phyloP scores from a whole-genome alignment of 2,888 invertebrate genomes.

The Taphrorychus bicolor region DNA sequence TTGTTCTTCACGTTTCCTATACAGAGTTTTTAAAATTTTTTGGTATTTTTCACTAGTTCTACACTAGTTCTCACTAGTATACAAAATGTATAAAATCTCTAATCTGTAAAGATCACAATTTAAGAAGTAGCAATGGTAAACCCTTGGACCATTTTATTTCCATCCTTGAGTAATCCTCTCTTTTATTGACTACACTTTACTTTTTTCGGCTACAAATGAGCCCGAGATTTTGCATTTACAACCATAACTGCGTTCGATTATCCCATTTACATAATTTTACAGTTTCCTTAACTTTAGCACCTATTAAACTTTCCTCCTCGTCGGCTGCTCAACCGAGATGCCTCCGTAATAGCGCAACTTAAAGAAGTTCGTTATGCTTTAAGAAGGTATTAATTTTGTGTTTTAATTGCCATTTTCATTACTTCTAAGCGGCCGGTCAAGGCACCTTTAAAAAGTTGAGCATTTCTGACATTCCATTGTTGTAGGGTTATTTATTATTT shows the following conservation, averaged over 20 bases:
- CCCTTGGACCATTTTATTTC: no score
- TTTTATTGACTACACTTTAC: no score
- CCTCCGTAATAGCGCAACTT: not conserved
- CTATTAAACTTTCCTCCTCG: not conserved
- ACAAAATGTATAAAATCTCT: no score
- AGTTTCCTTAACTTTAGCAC: not conserved
- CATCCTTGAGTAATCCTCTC: no score
- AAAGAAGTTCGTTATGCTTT: not conserved
- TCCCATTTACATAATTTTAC: not conserved
- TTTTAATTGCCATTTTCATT: not conserved
- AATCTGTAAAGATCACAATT: no score
- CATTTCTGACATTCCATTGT: not conserved
- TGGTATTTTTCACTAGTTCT: no score
- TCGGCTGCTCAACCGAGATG: not conserved
- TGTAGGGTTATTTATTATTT: slow-evolving; percentile 4
- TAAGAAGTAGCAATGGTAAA: no score
- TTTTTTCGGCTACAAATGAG: not conserved
- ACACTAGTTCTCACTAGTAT: no score
- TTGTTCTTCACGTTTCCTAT: no score
- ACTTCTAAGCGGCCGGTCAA: not conserved
- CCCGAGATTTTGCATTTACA: not conserved
- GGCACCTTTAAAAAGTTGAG: not conserved
- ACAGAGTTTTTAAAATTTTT: no score
- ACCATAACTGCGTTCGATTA: not conserved
- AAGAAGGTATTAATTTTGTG: not conserved